These are phyloP conservation scores for Corvus moneduloides DNA, from an alignment of 2,113 vertebrate genomes.

Conservation along the genomic window DNA sequence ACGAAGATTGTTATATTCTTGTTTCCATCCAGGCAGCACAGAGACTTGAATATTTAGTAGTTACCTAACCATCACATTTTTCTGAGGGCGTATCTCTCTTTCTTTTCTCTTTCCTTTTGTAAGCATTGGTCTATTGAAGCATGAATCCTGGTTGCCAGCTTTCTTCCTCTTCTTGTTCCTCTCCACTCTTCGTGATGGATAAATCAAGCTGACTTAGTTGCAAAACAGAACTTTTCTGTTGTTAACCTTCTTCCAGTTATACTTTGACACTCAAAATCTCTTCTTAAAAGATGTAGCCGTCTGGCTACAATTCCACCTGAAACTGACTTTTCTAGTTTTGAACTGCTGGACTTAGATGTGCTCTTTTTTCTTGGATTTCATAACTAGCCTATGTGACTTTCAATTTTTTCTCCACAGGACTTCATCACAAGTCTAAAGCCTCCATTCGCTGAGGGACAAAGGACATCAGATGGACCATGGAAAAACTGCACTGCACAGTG, in stretches of 20 bases:
- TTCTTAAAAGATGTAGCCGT: background rate
- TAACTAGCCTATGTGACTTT: background rate
- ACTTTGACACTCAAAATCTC: background rate
- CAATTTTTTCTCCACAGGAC: background rate
- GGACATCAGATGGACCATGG: background rate
- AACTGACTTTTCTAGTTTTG: background rate
- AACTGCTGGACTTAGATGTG: background rate
- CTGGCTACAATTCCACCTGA: background rate
- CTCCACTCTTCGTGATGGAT: background rate
- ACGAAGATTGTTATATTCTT: background rate
- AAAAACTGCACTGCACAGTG: background rate
- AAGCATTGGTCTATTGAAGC: background rate
- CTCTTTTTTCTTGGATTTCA: background rate
- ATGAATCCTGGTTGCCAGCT: background rate
- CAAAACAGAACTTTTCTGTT: background rate
- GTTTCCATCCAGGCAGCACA: background rate
- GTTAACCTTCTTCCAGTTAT: background rate
- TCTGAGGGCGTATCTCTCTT: background rate
- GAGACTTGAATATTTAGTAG: background rate
- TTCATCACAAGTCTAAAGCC: background rate
- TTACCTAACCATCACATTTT: background rate
- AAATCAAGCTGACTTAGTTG: background rate
- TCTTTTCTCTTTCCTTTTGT: background rate
- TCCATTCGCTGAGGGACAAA: background rate
- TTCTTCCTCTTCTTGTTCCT: background rate